Evolutionary conservation across 2,888 invertebrate genomes (phyloP), one percentile per base, ranked within the genome.

Genomic region (Helleia helle): DNA sequence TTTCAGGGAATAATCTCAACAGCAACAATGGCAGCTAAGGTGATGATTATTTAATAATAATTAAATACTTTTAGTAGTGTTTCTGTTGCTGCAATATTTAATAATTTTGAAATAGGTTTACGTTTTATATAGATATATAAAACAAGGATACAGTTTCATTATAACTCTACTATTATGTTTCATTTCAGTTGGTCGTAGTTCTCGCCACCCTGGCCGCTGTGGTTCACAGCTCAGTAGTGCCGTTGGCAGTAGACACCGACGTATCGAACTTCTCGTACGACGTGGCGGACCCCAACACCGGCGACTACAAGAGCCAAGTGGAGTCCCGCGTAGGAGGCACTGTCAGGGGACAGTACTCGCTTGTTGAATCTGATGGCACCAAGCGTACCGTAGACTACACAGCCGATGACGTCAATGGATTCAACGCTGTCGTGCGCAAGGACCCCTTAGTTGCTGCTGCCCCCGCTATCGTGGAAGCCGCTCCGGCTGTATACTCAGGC

Each of bases 341-440:
- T 43, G 87, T 87, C 37, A 64, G 71, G 48, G 87, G 87, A 46
- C 86, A 86, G 58, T 87, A 87, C 74, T 87, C 87, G 15, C 73
- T 87, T 9, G 63, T 77, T 7, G 87, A 87, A 40, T 56, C 87
- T 29, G 87, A 87, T 52, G 87, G 87, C 51, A 87, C 86, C 44
- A 80, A 77, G 52, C 79, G 87, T 47, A 86, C 76, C 11, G 87
- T 87, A 1, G 87, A 87, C 66, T 87, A 87, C 69, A 71, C 83
- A 38, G 87, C 87, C 43, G 87, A 87, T 57, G 83, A 86, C 43
- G 59, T 86, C 41, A 85, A 87, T 51, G 87, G 87, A n/a, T 87
- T 87, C 70, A 87, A 87, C 70, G 87, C 87, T 25, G 77, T 87
- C 14, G 87, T 87, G 17, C 80, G 83, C 54, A 86, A 86, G 46